Percentiles rank a stretch among this genome's conserved stretches.
Evolutionary conservation across 2,888 invertebrate species (phyloP).

Genomic region (Napeogenes sylphis): DNA sequence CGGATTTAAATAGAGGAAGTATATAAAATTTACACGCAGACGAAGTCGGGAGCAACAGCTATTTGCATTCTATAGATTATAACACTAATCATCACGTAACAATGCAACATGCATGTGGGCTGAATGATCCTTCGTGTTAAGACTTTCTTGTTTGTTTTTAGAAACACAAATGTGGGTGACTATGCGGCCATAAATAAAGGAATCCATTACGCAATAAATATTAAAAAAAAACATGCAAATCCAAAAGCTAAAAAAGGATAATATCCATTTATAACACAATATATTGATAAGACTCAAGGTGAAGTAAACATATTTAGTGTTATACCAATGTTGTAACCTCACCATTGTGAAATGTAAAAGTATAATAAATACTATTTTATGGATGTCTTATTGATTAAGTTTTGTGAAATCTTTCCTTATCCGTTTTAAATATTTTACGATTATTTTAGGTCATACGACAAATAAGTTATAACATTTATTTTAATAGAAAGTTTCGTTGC

Average conservation of each 20-base stretch:
- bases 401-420: not conserved
- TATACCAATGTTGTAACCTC: not conserved
- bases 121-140: no score
- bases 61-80: no score
- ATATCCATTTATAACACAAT: conserved; percentile 7
- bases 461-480: no score
- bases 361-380: conserved; percentile 1
- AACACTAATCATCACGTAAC: no score
- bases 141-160: no score
- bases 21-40: no score
- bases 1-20: no score
- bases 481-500: no score
- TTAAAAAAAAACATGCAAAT: conserved; percentile 18
- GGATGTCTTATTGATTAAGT: not conserved
- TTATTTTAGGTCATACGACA: no score
- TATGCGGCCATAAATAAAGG: not conserved
- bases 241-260: conserved; percentile 15
- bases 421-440: not conserved
- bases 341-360: conserved; percentile 4
- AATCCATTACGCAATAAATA: conserved; percentile 9
- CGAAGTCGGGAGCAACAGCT: no score
- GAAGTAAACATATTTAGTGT: conserved; percentile 3
- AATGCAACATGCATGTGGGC: no score
- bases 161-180: not conserved
- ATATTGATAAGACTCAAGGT: conserved; percentile 9